Evolutionary conservation across 2,797 vertebrate genomes (phyloP).

Genomic region (Esox masquinongy): DNA sequence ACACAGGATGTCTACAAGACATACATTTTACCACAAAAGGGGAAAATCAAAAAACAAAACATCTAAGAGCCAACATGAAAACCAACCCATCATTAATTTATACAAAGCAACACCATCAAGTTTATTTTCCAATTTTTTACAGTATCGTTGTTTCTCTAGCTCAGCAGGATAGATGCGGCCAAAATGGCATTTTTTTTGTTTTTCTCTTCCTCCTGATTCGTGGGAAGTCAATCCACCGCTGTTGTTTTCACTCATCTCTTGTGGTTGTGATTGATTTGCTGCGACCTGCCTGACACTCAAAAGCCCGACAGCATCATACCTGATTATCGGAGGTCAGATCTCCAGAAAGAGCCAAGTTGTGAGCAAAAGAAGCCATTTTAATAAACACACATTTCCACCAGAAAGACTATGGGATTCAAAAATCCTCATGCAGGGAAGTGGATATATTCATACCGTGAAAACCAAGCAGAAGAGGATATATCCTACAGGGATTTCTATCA

Average conservation of each 20-base stretch:
- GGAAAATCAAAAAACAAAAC: neutral
- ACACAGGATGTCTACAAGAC: neutral
- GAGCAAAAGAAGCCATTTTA: constrained; percentile 14
- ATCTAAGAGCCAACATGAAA: constrained; percentile 2
- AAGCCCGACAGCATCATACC: constrained; percentile 26
- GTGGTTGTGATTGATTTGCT: constrained; percentile 54
- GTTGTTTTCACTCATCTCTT: constrained; percentile 35
- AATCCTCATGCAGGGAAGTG: constrained; percentile 40
- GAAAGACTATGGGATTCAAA: constrained; percentile 42
- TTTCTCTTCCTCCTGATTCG: constrained; percentile 24
- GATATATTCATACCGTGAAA: constrained; percentile 37
- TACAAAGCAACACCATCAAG: neutral
- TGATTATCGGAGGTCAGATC: constrained; percentile 45
- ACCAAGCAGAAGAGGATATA: constrained; percentile 35
- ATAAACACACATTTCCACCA: constrained; percentile 25
- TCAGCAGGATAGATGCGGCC: constrained; percentile 2
- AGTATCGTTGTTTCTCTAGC: neutral
- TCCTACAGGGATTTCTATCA: constrained; percentile 58
- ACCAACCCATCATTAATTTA: neutral
- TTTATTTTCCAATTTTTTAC: neutral
- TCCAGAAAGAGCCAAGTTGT: constrained; percentile 26
- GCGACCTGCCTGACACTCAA: constrained; percentile 40
- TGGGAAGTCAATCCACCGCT: constrained; percentile 45
- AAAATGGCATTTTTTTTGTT: constrained; percentile 3
- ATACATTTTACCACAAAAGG: neutral